Base-by-base conservation (phyloP, 2,888 invertebrate genomes). In the Stenodema calcarata region DNA sequence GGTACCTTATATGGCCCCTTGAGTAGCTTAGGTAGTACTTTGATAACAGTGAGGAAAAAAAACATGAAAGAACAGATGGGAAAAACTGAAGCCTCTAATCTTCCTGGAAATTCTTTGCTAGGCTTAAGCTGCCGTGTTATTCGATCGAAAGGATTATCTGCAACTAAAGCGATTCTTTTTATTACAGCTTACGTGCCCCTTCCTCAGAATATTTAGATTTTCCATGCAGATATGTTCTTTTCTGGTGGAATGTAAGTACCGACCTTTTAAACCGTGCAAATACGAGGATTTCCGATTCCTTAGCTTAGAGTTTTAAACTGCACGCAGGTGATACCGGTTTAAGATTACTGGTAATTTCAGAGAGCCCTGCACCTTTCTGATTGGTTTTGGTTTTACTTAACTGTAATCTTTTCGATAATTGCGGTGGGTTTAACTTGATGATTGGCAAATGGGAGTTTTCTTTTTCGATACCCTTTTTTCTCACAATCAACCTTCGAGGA, bases 1-100 rank as follows among this genome's bases (percentile, higher is more conserved):
- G 54, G 54, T 54, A 28, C 80, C 80, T 50, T 80, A 54, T 80
- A 54, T 54, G 80, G 28, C 14, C 54, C 80, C 54, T 80, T 80
- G 80, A 80, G 54, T 42, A 54, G 54, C 54, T 80, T 27, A 30
- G n/a, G n/a, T n/a, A n/a, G 23, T 54, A 42, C 41, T 23, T 42
- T 78, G 18, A 78, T 44, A n/a, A 9, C 1, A 27, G 23, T 23
- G 80, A 50, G 80, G 16, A 54, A 30, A 28, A 28, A 54, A 41
- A 11, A 28, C 54, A 80, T 80, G 54, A 80, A 54, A 42, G 9
- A 23, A 47, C 27, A 28, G 44, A 7, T n/a, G 12, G 18, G 50
- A 18, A 35, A 44, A 78, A 78, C 18, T 44, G 50, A 18, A 18
- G 23, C 27, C 28, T 11, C 16, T 80, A 80, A 80, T 80, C 80